Conservation (phyloP, 2,797 vertebrate genomes). For the Tauraco hartlaubi region DNA sequence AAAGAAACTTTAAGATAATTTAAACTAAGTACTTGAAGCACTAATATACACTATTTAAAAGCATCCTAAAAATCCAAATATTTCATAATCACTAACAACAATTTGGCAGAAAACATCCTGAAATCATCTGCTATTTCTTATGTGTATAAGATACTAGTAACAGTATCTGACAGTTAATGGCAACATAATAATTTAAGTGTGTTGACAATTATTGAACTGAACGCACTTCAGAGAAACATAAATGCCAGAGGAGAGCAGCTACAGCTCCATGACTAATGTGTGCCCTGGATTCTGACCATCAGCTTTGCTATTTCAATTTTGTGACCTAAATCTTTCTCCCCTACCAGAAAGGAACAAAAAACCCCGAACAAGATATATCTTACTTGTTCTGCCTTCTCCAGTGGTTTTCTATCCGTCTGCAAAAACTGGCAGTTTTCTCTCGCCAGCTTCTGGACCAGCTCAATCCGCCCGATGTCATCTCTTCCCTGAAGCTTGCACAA, state of each 20-base stretch:
- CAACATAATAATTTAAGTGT: conserved; percentile 13
- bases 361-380: conserved; percentile 64
- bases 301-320: conserved; percentile 44
- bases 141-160: background rate
- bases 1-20: conserved; percentile 1
- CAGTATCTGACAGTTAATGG: conserved; percentile 9
- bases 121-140: background rate
- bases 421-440: conserved; percentile 91
- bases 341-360: conserved; percentile 27
- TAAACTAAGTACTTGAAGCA: background rate
- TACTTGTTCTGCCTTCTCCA: conserved; percentile 84
- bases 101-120: background rate
- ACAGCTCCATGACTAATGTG: conserved; percentile 16
- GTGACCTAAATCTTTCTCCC: conserved; percentile 39
- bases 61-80: background rate
- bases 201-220: background rate
- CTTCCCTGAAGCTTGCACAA: conserved; percentile 89
- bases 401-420: conserved; percentile 85
- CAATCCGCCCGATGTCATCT: conserved; percentile 90
- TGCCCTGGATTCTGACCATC: conserved; percentile 55
- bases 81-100: background rate
- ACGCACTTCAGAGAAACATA: conserved; percentile 16
- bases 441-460: conserved; percentile 94
- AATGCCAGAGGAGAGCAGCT: conserved; percentile 30
- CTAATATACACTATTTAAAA: background rate